Base-by-base conservation (phyloP, 1,140 invertebrate genomes). In the Dinoponera quadriceps region DNA sequence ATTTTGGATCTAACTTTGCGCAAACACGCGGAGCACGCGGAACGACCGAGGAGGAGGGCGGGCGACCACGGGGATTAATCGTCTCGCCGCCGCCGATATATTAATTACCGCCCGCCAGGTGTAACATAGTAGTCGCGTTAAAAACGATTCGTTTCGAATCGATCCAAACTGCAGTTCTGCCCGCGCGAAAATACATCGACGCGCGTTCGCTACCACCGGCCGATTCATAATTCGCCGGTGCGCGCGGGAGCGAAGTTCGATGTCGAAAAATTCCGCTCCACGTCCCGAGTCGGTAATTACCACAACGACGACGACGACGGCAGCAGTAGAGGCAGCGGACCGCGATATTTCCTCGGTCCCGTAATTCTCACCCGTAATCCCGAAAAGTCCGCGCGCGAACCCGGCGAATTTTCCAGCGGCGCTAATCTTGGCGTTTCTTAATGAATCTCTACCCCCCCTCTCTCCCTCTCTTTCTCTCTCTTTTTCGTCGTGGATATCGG, bases 371-470 rank as follows among this genome's bases (percentile, higher is more conserved):
- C 33, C 11, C 3, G 33, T 80, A 80, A 80, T 80, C 51, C 65
- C 22, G 25, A 57, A 27, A 80, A 80, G 63, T 57, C 63, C 22
- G 69, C 22, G 65, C 51, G 55, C 63, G 22, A 63, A 11, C 20
- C n/a, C 57, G 7, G 51, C 65, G 38, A 80, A 69, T 80, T 80
- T 78, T 69, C 63, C 22, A 44, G 29, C 13, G 13, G 38, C 27
- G 60, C 59, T 83, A 66, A 83, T 72, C 55, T 83, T 65, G 18
- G 20, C 44, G 22, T 55, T 62, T 84, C 82, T 82, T 73, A 73
- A 85, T 77, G 54, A 75, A 84, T 85, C 44, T 68, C 38, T 44
- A 1, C 38, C 7, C 38, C 7, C 38, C 7, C 38, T 11, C 38
- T 44, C 38, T 44, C 38, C 11, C 38, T 44, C 38, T 44, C 38